These are phyloP conservation scores for Gastracanthus pulcherrimus DNA, from an alignment of 2,888 invertebrate species.

Conservation along the genomic window DNA sequence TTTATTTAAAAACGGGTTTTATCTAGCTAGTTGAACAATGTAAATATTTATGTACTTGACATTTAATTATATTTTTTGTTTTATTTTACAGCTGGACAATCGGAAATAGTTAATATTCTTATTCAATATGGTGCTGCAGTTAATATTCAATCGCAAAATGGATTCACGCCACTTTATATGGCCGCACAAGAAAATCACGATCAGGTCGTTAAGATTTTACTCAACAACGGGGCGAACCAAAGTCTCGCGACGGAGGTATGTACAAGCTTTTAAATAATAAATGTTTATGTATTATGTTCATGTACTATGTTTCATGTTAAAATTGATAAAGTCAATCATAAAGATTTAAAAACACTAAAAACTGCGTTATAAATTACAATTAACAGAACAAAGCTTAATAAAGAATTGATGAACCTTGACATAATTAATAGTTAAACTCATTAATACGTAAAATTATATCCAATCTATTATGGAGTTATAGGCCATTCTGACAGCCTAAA, in stretches of 20 bases:
- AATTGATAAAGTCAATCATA: too few species aligned
- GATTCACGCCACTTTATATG: conserved; percentile 99
- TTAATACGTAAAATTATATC: too few species aligned
- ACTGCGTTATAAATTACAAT: too few species aligned
- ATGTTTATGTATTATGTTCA: background rate
- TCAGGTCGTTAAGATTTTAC: conserved; percentile 92
- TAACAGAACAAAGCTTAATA: too few species aligned
- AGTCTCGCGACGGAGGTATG: conserved; percentile 95
- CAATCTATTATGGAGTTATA: too few species aligned
- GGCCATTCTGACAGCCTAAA: too few species aligned
- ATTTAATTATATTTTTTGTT: conserved; percentile 4
- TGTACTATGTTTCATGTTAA: background rate
- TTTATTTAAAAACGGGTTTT: too few species aligned
- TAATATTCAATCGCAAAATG: conserved; percentile 97
- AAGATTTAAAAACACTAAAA: too few species aligned
- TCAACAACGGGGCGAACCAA: conserved; percentile 96
- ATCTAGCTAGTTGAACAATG: too few species aligned
- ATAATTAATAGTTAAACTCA: too few species aligned
- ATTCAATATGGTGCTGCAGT: conserved; percentile 95
- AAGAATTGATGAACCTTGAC: too few species aligned
- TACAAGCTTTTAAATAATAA: background rate
- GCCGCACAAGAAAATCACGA: conserved; percentile 99
- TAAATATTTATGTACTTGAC: background rate
- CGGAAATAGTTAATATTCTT: conserved; percentile 93
- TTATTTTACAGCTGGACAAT: conserved; percentile 88